Percentiles rank a stretch among this genome's conserved stretches.
These are phyloP conservation scores for Myotis planiceps DNA, from an alignment of 2,797 vertebrate species.

Conservation along the genomic window DNA sequence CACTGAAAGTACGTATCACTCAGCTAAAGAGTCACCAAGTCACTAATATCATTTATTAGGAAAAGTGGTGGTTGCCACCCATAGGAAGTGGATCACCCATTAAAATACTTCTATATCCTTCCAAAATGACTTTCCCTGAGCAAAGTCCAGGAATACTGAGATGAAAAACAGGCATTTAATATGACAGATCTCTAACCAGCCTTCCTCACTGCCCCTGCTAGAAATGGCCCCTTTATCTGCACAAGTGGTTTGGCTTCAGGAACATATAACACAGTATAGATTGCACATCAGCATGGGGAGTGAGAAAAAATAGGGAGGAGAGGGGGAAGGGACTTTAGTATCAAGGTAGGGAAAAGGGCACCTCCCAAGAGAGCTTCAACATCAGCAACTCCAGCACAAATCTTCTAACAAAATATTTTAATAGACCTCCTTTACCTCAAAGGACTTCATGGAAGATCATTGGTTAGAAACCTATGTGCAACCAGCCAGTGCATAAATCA, in stretches of 20 bases:
- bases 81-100: background rate
- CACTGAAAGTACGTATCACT: background rate
- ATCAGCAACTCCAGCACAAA: background rate
- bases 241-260: background rate
- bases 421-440: background rate
- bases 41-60: background rate
- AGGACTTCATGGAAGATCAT: background rate
- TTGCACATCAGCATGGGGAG: background rate
- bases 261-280: background rate
- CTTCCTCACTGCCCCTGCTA: background rate
- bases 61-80: background rate
- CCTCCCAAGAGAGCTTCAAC: background rate
- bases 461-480: background rate
- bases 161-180: background rate
- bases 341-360: background rate
- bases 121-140: background rate
- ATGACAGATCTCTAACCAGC: background rate
- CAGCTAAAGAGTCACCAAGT: background rate
- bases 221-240: background rate
- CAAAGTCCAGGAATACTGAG: background rate
- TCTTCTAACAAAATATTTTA: background rate
- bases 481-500: background rate
- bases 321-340: background rate
- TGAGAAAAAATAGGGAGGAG: background rate
- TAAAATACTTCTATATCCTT: constrained; percentile 34